These are phyloP conservation scores for Phrynocephalus forsythii DNA, from an alignment of 2,797 vertebrate genomes.

Conservation along the genomic window DNA sequence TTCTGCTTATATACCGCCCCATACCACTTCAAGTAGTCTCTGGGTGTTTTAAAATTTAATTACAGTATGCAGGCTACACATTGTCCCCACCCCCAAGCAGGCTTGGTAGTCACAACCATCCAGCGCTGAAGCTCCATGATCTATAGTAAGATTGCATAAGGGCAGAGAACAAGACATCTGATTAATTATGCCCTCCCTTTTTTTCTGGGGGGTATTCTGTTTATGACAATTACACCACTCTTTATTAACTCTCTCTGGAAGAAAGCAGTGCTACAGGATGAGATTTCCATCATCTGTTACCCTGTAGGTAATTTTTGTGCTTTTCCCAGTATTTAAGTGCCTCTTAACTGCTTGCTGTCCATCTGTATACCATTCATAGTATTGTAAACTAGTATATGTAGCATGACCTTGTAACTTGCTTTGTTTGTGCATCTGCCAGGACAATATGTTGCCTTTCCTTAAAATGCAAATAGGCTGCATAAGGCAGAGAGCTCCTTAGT, in stretches of 20 bases:
- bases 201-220: constrained; percentile 66
- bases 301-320: constrained; percentile 77
- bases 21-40: too few relatives aligned
- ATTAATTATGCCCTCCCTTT: constrained; percentile 54
- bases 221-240: constrained; percentile 75
- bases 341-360: constrained; percentile 78
- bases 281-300: constrained; percentile 72
- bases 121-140: constrained; percentile 57
- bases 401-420: constrained; percentile 81
- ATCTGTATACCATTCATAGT: constrained; percentile 76
- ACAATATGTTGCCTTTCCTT: constrained; percentile 84
- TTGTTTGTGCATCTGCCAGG: constrained; percentile 84
- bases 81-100: too few relatives aligned
- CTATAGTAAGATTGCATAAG: constrained; percentile 72
- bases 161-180: constrained; percentile 68
- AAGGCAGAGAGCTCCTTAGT: constrained; percentile 78
- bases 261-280: constrained; percentile 71
- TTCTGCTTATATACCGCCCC: too few relatives aligned
- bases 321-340: constrained; percentile 77
- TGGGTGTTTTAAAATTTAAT: too few relatives aligned
- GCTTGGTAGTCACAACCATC: constrained; percentile 6
- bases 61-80: too few relatives aligned
- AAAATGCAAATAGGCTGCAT: constrained; percentile 80
- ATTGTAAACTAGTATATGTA: constrained; percentile 79
- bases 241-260: constrained; percentile 75